A percentile compares a stretch with the other conserved stretches of the same genome.
phyloP scores from a whole-genome alignment of 2,888 invertebrate species.

The Dryobotodes eremita region DNA sequence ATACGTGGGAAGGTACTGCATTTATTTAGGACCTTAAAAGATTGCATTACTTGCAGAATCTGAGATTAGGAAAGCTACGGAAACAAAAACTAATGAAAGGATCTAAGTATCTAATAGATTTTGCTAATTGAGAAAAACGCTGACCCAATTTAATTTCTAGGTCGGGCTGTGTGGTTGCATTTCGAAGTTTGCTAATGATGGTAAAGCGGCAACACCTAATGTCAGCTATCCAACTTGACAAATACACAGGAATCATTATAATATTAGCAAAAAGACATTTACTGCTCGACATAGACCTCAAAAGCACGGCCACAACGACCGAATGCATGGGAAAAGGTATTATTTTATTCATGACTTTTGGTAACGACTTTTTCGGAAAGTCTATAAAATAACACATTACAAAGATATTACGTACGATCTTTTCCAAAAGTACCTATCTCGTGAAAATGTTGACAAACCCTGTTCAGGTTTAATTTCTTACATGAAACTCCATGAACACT shows the following conservation, averaged over 20 bases:
- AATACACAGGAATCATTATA: not conserved
- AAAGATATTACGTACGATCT: not conserved
- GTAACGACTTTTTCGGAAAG: no score
- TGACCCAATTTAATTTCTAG: slow-evolving; percentile 5
- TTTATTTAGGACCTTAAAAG: not conserved
- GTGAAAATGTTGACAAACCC: not conserved
- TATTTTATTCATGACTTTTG: not conserved
- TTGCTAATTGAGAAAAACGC: slow-evolving; percentile 3
- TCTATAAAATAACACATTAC: not conserved
- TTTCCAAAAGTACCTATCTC: not conserved
- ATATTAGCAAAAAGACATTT: no score
- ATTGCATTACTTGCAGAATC: slow-evolving; percentile 16
- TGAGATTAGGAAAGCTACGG: not conserved
- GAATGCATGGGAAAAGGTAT: not conserved
- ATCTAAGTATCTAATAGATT: not conserved
- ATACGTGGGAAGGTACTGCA: not conserved
- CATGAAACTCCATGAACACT: not conserved
- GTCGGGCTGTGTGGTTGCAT: not conserved
- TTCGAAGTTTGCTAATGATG: not conserved
- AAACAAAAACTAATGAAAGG: not conserved
- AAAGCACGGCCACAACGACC: not conserved
- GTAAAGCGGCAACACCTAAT: not conserved
- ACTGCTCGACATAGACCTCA: not conserved
- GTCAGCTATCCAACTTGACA: not conserved
- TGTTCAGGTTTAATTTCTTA: not conserved